phyloP scores from a whole-genome alignment of 2,888 invertebrate species.

The Acronicta alni region DNA sequence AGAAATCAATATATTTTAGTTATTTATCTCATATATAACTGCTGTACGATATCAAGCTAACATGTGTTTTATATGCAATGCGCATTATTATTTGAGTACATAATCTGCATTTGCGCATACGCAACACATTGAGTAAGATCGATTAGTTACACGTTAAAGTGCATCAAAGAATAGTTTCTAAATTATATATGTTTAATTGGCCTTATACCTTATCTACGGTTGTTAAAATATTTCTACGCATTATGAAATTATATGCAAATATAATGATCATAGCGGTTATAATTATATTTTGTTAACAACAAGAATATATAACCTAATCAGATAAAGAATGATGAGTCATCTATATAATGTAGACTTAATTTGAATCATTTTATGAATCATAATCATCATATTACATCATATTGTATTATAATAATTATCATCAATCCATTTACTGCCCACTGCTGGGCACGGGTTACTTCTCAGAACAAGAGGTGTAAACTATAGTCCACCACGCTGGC shows the following conservation, averaged over 20 bases:
- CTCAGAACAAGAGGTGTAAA: too few species aligned
- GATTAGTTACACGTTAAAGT: slow-evolving; percentile 30
- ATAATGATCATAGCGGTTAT: neutral
- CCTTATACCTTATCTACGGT: slow-evolving; percentile 1
- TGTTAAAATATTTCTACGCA: slow-evolving; percentile 22
- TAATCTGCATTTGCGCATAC: slow-evolving; percentile 11
- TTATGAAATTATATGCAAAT: slow-evolving; percentile 6
- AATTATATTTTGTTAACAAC: neutral
- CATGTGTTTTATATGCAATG: slow-evolving; percentile 22
- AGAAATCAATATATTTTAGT: too few species aligned
- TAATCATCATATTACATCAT: too few species aligned
- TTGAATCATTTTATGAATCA: too few species aligned
- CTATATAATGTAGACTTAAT: too few species aligned
- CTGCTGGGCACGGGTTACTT: too few species aligned
- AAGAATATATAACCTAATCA: neutral
- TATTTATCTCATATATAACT: neutral
- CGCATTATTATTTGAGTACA: slow-evolving; percentile 1
- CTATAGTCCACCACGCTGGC: too few species aligned
- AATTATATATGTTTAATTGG: slow-evolving; percentile 36
- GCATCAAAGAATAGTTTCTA: slow-evolving; percentile 22
- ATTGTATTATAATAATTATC: too few species aligned
- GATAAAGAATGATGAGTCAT: neutral
- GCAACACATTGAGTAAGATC: slow-evolving; percentile 27
- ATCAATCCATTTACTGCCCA: too few species aligned
- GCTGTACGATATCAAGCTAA: neutral